These are phyloP conservation scores for Protobothrops mucrosquamatus DNA, from an alignment of 2,113 vertebrate species.

Conservation along the genomic window DNA sequence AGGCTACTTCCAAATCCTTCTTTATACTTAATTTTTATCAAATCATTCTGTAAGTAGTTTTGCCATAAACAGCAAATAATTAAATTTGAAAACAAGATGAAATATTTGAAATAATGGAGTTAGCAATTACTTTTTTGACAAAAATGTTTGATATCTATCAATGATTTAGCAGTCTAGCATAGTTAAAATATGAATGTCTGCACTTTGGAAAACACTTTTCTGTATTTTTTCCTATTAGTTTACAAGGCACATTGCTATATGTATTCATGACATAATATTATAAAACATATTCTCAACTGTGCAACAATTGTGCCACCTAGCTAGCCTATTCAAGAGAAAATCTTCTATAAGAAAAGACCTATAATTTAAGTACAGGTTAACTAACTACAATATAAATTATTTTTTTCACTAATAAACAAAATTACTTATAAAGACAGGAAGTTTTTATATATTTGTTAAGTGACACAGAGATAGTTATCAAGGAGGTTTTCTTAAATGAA, in stretches of 20 bases:
- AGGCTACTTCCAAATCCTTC: not conserved
- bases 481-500: not conserved
- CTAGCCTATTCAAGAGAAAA: not conserved
- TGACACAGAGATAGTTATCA: not conserved
- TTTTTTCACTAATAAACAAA: not conserved
- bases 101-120: not conserved
- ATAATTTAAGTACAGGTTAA: not conserved
- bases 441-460: not conserved
- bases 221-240: not conserved
- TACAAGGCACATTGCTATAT: not conserved
- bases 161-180: not conserved
- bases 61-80: not conserved
- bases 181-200: not conserved
- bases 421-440: not conserved
- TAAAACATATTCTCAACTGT: not conserved
- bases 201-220: not conserved
- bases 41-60: not conserved
- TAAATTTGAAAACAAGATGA: not conserved
- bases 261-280: not conserved
- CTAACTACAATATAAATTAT: not conserved
- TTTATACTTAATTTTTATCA: not conserved
- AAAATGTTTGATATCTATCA: not conserved
- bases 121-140: not conserved
- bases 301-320: constrained; percentile 39
- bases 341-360: not conserved